Evolutionary conservation across 2,888 invertebrate genomes (phyloP).

Genomic region (Leptinotarsa juncta): DNA sequence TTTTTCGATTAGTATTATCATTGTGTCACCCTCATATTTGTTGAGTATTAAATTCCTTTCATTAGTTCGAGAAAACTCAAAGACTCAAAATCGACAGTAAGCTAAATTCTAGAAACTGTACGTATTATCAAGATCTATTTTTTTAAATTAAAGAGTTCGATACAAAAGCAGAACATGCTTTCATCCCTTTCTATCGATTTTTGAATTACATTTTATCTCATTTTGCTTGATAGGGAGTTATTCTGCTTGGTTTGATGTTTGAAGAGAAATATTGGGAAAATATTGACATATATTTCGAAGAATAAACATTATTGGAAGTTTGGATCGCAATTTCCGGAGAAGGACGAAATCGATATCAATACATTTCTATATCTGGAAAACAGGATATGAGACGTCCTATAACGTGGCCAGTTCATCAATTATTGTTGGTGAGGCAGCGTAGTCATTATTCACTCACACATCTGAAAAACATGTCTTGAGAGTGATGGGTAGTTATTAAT

Average conservation of each 20-base stretch:
- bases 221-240: not conserved
- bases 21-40: too few relatives aligned
- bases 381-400: not conserved
- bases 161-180: not conserved
- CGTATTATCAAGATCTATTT: too few relatives aligned
- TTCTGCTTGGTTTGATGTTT: not conserved
- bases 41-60: too few relatives aligned
- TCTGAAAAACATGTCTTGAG: too few relatives aligned
- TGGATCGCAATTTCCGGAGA: not conserved
- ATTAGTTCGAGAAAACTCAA: too few relatives aligned
- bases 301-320: not conserved
- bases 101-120: too few relatives aligned
- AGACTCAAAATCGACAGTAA: too few relatives aligned
- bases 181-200: not conserved
- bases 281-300: not conserved
- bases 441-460: too few relatives aligned
- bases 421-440: not conserved
- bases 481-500: too few relatives aligned
- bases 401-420: not conserved
- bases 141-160: too few relatives aligned
- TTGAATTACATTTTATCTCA: not conserved
- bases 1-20: too few relatives aligned
- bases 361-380: slow-evolving; percentile 3
- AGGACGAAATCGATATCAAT: not conserved
- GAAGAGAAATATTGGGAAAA: not conserved